Evolutionary conservation across 2,113 vertebrate genomes (phyloP), one percentile per base, ranked within the genome.

Genomic region (Neogobius melanostomus): DNA sequence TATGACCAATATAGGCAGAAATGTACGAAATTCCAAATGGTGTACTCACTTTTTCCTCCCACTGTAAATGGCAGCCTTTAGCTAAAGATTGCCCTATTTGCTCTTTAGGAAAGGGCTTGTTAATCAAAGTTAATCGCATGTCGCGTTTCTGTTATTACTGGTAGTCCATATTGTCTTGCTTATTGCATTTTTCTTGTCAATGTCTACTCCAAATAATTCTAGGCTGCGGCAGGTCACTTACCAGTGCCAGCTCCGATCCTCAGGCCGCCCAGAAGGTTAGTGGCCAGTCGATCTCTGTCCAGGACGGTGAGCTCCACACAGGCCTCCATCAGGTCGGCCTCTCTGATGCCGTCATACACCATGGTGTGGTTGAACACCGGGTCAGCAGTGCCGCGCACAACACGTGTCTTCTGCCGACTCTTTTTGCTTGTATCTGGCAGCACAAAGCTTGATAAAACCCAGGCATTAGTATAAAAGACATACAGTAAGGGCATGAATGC

Each of bases 311-410:
- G 94, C 78, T 99, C 97, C 63, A 97, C 76, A 2, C 98, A 99
- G 69, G 96, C 96, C 67, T 99, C 96, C 4, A 43, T 92, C 51
- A 99, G 82, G 64, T 99, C 97, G 48, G 92, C 89, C 64, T 93
- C 88, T 61, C 89, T 92, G 86, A 99, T 98, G 59, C 98, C 98
- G 11, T 99, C 96, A 0, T 98, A 99, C 59, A 99, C 97, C 97
- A 99, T 98, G 0, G 97, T 99, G 86, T 99, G 97, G 88, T 99
- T 99, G 83, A 99, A 99, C 11, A 93, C 63, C 0, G 98, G 98
- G 54, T 93, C 93, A 36, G 76, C 72, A 0, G 95, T 96, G 80
- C 95, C 96, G 61, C 93, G 88, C 65, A 99, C 84, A 0, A 95
- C 93, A 43, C 97, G 94, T 0, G 97, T 99, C 87, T 97, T 98